Evolutionary conservation across 2,113 vertebrate species (phyloP), one percentile per base, ranked within the genome.

Genomic region (Gallinago paraguaiae): DNA sequence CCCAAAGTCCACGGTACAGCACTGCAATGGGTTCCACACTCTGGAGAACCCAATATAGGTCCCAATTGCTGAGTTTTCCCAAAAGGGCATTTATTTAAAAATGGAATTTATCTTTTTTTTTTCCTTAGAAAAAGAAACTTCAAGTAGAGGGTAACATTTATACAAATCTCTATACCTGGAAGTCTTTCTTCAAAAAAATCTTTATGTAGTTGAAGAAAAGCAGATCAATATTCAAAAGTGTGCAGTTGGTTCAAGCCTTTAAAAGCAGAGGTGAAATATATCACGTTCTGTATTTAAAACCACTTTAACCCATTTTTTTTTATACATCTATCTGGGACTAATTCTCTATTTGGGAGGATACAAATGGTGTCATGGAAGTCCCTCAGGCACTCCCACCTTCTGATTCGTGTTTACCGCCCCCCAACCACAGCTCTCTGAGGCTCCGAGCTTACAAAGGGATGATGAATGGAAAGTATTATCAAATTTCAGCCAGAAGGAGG

Each of bases 231-330:
- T 69, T 93, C 71, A 70, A 28, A 91, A 80, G 23, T 30, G 14
- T 80, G 48, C 50, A 61, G 50, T 48, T 91, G 64, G 74, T 74
- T 87, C 57, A 88, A 64, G 54, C 50, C 60, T 94, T 95, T 88
- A 78, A 88, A 93, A 83, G 68, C 54, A 96, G 85, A 86, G n/a
- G 54, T 77, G 79, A 92, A 90, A 86, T 65, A 76, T 6, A 91
- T 63, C 6, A 82, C 11, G 15, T 61, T 94, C 82, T 88, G 39
- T 78, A 88, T 81, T 82, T 78, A 78, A 96, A 96, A 80, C 6
- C 51, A 60, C 71, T 84, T 70, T 10, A 75, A 82, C 6, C 25
- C 9, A 57, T 33, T 51, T 89, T 89, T 89, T 43, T 59, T 71
- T 84, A 43, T 37, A 65, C 15, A 37, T 56, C 46, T 87, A 68